Conservation (phyloP, 2,113 vertebrate species). For the Symphodus melops region DNA sequence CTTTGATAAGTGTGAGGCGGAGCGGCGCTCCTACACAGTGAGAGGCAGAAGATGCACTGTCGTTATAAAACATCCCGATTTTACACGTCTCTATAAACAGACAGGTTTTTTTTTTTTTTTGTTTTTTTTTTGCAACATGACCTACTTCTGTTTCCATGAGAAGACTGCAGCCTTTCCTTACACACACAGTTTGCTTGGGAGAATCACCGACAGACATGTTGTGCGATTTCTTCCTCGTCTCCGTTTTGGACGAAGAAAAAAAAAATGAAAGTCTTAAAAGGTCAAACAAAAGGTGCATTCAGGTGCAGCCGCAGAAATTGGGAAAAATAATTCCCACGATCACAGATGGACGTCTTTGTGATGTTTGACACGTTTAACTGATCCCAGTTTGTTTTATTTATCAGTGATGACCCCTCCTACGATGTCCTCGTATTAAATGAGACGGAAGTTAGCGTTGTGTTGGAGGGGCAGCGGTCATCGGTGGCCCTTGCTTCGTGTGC, state of each 20-base stretch:
- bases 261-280: background rate
- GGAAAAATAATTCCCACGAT: background rate
- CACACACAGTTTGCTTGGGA: constrained; percentile 16
- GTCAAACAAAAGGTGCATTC: background rate
- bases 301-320: background rate
- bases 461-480: too few relatives aligned
- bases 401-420: background rate
- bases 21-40: background rate
- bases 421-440: too few relatives aligned
- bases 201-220: background rate
- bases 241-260: background rate
- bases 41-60: background rate
- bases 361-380: background rate
- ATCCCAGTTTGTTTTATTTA: background rate
- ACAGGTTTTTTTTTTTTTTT: too few relatives aligned
- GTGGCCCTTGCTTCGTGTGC: background rate
- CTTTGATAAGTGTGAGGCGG: background rate
- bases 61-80: constrained; percentile 3
- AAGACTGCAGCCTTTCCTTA: constrained; percentile 24
- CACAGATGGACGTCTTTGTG: background rate
- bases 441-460: too few relatives aligned
- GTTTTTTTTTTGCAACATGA: constrained; percentile 32
- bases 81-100: constrained; percentile 13
- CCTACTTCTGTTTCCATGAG: constrained; percentile 22
- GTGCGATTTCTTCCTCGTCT: constrained; percentile 15